phyloP scores from a whole-genome alignment of 2,888 invertebrate species.

The Nomada fucata region DNA sequence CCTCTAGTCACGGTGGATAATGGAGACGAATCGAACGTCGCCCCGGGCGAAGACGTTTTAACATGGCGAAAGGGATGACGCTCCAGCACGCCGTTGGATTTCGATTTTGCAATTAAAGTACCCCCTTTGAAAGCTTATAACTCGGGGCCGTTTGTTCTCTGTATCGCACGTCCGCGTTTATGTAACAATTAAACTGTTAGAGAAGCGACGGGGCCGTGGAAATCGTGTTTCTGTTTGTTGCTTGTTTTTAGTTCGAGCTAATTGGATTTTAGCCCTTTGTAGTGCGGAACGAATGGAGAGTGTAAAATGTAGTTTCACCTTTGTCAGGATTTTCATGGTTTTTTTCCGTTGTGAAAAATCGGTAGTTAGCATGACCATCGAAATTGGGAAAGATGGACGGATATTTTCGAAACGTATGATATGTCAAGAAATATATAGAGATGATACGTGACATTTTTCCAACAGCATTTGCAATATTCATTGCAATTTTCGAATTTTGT shows the following conservation, averaged over 20 bases:
- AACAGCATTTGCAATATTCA: too few relatives aligned
- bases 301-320: too few relatives aligned
- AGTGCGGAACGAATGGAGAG: too few relatives aligned
- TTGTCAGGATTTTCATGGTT: too few relatives aligned
- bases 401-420: too few relatives aligned
- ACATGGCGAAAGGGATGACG: not conserved
- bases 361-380: too few relatives aligned
- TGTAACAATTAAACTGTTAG: conserved; percentile 8
- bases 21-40: conserved; percentile 49
- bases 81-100: conserved; percentile 18
- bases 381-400: too few relatives aligned
- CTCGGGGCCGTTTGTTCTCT: conserved; percentile 20
- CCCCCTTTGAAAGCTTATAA: conserved; percentile 11
- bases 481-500: too few relatives aligned
- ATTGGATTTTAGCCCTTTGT: too few relatives aligned
- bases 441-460: too few relatives aligned
- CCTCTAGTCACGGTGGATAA: conserved; percentile 41
- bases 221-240: not conserved
- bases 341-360: too few relatives aligned
- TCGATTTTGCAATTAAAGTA: conserved; percentile 50
- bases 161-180: not conserved
- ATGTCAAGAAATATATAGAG: too few relatives aligned
- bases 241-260: not conserved
- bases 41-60: conserved; percentile 48
- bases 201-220: not conserved